phyloP scores from a whole-genome alignment of 1,140 invertebrate genomes.

The Drosophila sturtevanti region DNA sequence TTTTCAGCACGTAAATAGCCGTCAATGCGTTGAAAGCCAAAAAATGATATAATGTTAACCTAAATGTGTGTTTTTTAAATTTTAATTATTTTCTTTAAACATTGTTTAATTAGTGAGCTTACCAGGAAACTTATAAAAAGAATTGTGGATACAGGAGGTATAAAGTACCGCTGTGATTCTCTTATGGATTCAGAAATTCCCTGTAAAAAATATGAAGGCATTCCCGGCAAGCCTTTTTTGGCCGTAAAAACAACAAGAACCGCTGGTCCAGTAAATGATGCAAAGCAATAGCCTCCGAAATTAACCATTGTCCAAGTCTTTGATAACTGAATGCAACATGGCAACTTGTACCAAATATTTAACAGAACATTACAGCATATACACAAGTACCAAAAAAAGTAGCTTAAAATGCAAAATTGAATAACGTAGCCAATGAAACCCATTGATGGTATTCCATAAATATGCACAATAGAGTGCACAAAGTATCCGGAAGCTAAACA shows the following conservation, averaged over 20 bases:
- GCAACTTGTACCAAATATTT: conserved; percentile 75
- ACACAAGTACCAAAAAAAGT: conserved; percentile 77
- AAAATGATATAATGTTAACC: conserved; percentile 66
- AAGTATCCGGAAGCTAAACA: conserved; percentile 76
- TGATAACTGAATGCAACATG: conserved; percentile 52
- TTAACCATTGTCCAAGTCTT: conserved; percentile 50
- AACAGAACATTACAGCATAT: conserved; percentile 75
- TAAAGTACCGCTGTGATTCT: conserved; percentile 77
- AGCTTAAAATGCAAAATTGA: conserved; percentile 75
- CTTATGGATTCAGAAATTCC: conserved; percentile 78
- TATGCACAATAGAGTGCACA: conserved; percentile 76
- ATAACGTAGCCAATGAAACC: conserved; percentile 74
- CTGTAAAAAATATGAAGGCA: conserved; percentile 80
- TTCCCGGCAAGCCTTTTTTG: conserved; percentile 73
- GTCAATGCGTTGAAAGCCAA: conserved; percentile 75
- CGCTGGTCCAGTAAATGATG: conserved; percentile 54
- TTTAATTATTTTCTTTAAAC: not conserved
- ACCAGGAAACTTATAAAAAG: conserved; percentile 68
- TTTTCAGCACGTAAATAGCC: conserved; percentile 39
- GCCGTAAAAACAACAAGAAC: conserved; percentile 64
- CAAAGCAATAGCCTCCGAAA: conserved; percentile 53
- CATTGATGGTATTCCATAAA: conserved; percentile 55
- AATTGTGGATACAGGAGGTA: conserved; percentile 74
- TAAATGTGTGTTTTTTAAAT: not conserved
- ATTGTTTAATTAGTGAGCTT: not conserved